phyloP scores from a whole-genome alignment of 2,888 invertebrate genomes.

The Aromia moschata region DNA sequence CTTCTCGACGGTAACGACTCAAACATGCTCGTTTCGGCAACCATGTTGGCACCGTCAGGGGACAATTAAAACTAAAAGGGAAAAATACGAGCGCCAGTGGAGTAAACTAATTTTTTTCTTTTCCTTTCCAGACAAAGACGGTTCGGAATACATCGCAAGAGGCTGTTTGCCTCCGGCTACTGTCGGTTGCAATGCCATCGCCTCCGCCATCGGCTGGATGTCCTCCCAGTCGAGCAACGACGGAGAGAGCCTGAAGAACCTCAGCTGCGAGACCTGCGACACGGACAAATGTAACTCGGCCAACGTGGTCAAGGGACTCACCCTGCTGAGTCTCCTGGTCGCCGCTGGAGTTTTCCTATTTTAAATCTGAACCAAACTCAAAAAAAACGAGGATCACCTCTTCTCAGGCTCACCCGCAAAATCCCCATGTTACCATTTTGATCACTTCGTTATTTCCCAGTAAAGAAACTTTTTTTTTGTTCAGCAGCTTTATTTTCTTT shows the following conservation, averaged over 20 bases:
- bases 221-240: slow-evolving; percentile 35
- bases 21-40: too few relatives aligned
- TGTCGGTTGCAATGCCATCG: slow-evolving; percentile 51
- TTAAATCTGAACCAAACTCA: not conserved
- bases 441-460: too few relatives aligned
- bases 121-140: slow-evolving; percentile 49
- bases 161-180: slow-evolving; percentile 50
- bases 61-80: too few relatives aligned
- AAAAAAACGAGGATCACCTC: not conserved
- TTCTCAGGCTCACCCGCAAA: not conserved
- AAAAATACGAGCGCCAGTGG: too few relatives aligned
- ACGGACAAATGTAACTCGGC: slow-evolving; percentile 57
- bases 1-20: too few relatives aligned
- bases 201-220: slow-evolving; percentile 45
- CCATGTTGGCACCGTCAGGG: too few relatives aligned
- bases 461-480: too few relatives aligned
- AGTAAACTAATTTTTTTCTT: too few relatives aligned
- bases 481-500: too few relatives aligned
- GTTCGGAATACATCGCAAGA: slow-evolving; percentile 50
- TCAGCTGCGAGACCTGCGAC: slow-evolving; percentile 53
- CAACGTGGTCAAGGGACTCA: not conserved
- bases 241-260: slow-evolving; percentile 38
- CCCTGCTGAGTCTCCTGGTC: not conserved
- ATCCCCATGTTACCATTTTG: too few relatives aligned
- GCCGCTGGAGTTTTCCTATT: not conserved